Conservation (phyloP, 2,113 vertebrate genomes). For the Struthidea cinerea region DNA sequence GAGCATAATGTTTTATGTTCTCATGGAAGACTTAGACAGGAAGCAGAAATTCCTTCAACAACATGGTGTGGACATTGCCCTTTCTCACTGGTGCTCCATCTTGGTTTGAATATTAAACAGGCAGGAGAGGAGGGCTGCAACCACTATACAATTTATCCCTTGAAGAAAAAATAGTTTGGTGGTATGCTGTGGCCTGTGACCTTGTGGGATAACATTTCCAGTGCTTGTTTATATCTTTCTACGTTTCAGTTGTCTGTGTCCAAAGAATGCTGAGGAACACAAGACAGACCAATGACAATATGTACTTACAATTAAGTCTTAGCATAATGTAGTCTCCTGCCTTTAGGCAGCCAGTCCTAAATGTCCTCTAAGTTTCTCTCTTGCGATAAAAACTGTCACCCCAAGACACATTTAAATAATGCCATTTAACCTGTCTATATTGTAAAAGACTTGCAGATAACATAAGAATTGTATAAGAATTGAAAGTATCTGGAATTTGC, state of each 20-base stretch:
- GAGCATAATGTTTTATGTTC: neutral
- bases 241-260: neutral
- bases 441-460: neutral
- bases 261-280: neutral
- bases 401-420: no score
- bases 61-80: rapidly evolving
- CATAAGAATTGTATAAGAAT: neutral
- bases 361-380: neutral
- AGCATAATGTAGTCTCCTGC: neutral
- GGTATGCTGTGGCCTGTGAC: neutral
- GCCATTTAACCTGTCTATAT: neutral
- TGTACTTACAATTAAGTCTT: neutral
- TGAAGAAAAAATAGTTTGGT: neutral
- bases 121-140: neutral
- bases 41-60: neutral
- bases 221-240: neutral
- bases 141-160: neutral
- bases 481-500: neutral
- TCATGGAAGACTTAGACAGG: neutral
- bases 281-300: neutral
- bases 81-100: neutral
- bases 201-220: neutral
- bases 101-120: neutral
- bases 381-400: no score
- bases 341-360: neutral